phyloP scores from a whole-genome alignment of 2,113 vertebrate species.

The Rhynchomys soricoides region DNA sequence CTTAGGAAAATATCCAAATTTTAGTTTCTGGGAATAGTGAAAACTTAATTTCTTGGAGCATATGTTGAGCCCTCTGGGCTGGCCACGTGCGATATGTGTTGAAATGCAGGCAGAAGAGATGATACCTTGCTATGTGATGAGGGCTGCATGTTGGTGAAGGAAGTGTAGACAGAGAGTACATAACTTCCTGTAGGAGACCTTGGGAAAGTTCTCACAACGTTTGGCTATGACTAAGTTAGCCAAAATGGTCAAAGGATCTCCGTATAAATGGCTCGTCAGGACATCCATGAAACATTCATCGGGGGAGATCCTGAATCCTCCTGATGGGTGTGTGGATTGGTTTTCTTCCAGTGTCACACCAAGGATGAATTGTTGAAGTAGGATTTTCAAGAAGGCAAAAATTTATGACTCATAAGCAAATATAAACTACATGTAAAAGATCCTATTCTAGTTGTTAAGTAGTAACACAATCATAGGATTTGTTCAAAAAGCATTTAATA shows the following conservation, averaged over 20 bases:
- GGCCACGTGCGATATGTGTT: not conserved
- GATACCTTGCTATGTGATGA: not conserved
- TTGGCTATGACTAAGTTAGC: not conserved
- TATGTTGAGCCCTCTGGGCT: not conserved
- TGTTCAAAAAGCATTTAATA: slow-evolving; percentile 25
- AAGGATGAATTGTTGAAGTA: not conserved
- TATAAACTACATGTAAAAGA: not conserved
- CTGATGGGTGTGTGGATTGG: not conserved
- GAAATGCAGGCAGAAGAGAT: not conserved
- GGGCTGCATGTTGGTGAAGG: not conserved
- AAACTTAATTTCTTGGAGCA: not conserved
- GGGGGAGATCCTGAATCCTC: not conserved
- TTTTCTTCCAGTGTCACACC: not conserved
- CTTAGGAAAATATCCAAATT: slow-evolving; percentile 16
- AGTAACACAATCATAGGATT: not conserved
- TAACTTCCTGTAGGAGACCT: not conserved
- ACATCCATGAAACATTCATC: not conserved
- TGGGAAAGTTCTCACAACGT: not conserved
- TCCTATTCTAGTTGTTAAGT: not conserved
- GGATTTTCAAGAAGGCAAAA: slow-evolving; percentile 41
- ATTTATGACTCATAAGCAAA: not conserved
- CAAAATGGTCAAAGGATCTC: not conserved
- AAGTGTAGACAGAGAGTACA: not conserved
- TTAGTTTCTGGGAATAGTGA: not conserved
- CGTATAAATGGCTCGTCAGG: not conserved